These are phyloP conservation scores for Poecile montanus DNA, from an alignment of 2,797 vertebrate species.

Conservation along the genomic window DNA sequence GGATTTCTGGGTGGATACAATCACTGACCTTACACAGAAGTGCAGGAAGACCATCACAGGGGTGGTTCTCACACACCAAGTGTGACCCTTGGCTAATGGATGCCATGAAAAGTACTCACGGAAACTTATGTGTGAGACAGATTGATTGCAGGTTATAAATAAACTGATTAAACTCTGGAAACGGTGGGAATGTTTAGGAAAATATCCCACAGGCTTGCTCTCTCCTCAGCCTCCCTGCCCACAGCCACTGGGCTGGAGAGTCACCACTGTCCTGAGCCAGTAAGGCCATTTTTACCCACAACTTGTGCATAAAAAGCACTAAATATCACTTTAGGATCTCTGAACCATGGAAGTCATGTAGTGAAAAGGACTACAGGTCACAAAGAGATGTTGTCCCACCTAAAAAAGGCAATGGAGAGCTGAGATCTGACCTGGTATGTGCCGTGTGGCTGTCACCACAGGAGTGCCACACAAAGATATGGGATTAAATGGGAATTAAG, in stretches of 20 bases:
- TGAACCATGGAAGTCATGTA: rapidly evolving
- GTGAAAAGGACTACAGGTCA: not conserved
- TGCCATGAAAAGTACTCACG: not conserved
- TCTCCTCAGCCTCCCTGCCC: not conserved
- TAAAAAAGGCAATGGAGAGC: not conserved
- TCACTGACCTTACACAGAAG: not conserved
- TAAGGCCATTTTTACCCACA: not conserved
- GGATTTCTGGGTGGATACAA: not conserved
- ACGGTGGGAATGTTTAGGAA: not conserved
- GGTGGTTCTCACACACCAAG: not conserved
- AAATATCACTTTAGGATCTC: not conserved
- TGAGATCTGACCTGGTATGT: not conserved
- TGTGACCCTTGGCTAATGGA: not conserved
- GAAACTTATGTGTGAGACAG: rapidly evolving
- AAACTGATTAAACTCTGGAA: not conserved
- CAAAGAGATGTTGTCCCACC: not conserved
- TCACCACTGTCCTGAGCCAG: not conserved
- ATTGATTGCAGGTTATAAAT: not conserved
- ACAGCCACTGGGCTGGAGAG: not conserved
- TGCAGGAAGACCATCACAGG: not conserved
- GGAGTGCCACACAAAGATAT: not conserved
- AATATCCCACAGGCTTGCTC: rapidly evolving
- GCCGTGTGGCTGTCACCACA: not conserved
- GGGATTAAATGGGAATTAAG: not conserved
- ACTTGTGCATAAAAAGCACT: not conserved